A percentile compares a stretch with the other conserved stretches of the same genome.
Conservation (phyloP, 2,888 invertebrate species). For the Pterostichus niger region DNA sequence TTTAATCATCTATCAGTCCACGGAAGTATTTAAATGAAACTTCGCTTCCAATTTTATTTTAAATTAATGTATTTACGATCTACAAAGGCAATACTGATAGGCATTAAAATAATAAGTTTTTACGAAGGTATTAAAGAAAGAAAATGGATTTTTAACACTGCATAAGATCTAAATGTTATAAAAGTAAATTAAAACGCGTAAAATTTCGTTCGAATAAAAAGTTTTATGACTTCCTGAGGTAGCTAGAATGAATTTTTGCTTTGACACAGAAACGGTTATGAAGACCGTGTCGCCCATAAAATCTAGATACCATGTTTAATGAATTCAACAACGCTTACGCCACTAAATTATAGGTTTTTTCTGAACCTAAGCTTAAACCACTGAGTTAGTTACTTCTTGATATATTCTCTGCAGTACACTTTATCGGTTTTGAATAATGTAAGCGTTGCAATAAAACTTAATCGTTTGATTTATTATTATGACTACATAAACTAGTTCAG, state of each 20-base stretch:
- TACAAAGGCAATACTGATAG: background rate
- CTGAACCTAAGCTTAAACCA: background rate
- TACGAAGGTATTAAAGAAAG: conserved; percentile 42
- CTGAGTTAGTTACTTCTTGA: background rate
- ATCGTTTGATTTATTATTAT: background rate
- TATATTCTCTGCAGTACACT: background rate
- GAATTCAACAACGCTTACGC: conserved; percentile 40
- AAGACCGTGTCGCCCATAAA: conserved; percentile 48
- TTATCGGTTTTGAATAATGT: conserved; percentile 9
- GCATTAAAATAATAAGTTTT: conserved; percentile 47
- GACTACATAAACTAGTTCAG: background rate
- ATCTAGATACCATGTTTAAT: conserved; percentile 55
- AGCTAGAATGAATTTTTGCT: conserved; percentile 53
- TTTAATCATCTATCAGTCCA: too few relatives aligned
- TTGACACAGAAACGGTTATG: conserved; percentile 60
- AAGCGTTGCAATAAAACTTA: background rate
- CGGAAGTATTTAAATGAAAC: background rate
- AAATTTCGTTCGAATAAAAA: conserved; percentile 60
- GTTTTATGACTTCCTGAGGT: conserved; percentile 54
- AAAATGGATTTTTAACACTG: conserved; percentile 42
- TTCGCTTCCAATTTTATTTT: background rate
- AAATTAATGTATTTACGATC: background rate
- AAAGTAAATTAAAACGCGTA: conserved; percentile 62
- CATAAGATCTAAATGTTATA: conserved; percentile 54
- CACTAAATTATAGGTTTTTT: conserved; percentile 33